A percentile compares a stretch with the other conserved stretches of the same genome.
Conservation (phyloP, 2,113 vertebrate genomes). For the Pteropus alecto region DNA sequence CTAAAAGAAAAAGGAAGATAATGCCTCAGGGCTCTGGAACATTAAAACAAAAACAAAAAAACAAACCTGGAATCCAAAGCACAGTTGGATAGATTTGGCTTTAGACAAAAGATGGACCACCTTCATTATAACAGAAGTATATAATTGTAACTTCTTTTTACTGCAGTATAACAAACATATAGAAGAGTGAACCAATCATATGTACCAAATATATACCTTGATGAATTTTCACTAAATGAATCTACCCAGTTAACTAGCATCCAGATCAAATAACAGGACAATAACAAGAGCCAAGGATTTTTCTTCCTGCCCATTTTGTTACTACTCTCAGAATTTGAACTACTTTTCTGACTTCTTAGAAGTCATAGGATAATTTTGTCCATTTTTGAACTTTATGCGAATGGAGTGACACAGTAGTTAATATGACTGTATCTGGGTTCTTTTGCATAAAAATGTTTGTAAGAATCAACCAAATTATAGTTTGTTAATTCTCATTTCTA, state of each 20-base stretch:
- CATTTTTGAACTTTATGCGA: background rate
- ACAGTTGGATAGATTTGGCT: background rate
- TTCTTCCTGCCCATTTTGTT: background rate
- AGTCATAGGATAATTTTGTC: background rate
- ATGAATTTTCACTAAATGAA: background rate
- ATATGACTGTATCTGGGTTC: background rate
- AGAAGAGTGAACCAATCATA: background rate
- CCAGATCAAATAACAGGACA: background rate
- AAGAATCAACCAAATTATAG: background rate
- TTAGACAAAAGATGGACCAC: background rate
- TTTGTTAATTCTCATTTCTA: background rate
- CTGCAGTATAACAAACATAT: background rate
- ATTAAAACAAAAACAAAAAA: background rate
- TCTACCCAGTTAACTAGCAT: background rate
- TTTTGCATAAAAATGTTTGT: background rate
- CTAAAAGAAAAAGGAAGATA: background rate
- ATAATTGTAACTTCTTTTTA: background rate
- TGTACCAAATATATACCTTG: background rate
- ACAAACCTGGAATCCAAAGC: background rate
- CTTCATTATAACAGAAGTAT: background rate
- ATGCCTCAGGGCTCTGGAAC: background rate
- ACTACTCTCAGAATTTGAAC: background rate
- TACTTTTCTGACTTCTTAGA: background rate
- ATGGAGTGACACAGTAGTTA: background rate
- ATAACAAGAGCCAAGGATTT: background rate